These are phyloP conservation scores for Mirounga angustirostris DNA, from an alignment of 2,113 vertebrate species.

Conservation along the genomic window DNA sequence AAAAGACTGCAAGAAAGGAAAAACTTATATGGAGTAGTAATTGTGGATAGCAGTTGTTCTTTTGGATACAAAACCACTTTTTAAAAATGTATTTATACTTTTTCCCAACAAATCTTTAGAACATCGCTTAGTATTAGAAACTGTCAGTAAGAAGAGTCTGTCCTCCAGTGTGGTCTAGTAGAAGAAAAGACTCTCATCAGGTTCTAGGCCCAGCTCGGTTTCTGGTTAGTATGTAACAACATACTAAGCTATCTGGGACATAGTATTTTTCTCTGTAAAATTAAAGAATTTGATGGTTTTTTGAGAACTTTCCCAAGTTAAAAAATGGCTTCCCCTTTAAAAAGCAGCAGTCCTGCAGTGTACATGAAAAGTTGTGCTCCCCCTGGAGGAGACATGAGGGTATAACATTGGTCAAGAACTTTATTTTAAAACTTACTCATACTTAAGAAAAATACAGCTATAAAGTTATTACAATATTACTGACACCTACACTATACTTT, in stretches of 20 bases:
- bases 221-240: background rate
- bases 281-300: background rate
- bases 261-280: background rate
- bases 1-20: background rate
- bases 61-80: background rate
- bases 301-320: background rate
- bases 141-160: background rate
- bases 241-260: background rate
- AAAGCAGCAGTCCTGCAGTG: background rate
- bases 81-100: background rate
- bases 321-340: background rate
- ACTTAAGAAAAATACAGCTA: background rate
- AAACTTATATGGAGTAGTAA: background rate
- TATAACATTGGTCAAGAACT: background rate
- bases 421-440: background rate
- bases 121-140: background rate
- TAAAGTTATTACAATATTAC: background rate
- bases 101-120: background rate
- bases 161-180: background rate
- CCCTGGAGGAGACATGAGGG: background rate
- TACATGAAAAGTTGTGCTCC: background rate
- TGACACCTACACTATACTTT: background rate
- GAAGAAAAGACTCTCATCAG: background rate
- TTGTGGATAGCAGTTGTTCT: background rate
- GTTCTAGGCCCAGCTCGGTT: background rate